Conservation (phyloP, 2,888 invertebrate genomes). For the Ischnus inquisitorius region DNA sequence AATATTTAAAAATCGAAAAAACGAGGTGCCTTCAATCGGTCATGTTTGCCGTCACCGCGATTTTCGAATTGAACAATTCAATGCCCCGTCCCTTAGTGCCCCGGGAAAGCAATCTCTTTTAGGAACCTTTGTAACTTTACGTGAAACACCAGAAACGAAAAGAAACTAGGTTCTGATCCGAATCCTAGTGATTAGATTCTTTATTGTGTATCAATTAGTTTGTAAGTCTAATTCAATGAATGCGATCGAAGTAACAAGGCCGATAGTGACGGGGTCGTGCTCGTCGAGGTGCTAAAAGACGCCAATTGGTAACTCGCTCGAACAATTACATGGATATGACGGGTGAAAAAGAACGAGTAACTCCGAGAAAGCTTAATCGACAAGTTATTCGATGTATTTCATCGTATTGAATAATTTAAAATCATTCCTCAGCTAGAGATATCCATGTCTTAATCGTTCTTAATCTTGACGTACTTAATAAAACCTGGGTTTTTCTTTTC, state of each 20-base stretch:
- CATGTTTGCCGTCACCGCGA: neutral
- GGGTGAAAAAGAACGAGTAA: slow-evolving; percentile 36
- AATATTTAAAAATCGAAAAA: neutral
- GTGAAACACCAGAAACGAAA: slow-evolving; percentile 50
- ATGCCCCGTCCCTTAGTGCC: neutral
- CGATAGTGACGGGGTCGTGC: slow-evolving; percentile 32
- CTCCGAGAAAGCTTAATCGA: slow-evolving; percentile 27
- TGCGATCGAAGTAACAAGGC: slow-evolving; percentile 18
- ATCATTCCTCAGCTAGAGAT: slow-evolving; percentile 49
- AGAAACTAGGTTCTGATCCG: slow-evolving; percentile 32
- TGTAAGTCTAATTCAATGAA: slow-evolving; percentile 48
- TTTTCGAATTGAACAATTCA: neutral
- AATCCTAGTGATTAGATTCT: slow-evolving; percentile 39
- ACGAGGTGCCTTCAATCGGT: neutral
- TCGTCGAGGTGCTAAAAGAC: slow-evolving; percentile 48
- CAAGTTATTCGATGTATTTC: slow-evolving; percentile 34
- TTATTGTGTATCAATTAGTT: slow-evolving; percentile 48
- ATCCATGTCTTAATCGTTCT: slow-evolving; percentile 29
- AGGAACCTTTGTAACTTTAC: slow-evolving; percentile 53
- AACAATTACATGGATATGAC: slow-evolving; percentile 28
- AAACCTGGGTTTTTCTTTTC: neutral
- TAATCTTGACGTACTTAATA: slow-evolving; percentile 43
- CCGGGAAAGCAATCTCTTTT: neutral
- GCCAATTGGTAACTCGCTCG: slow-evolving; percentile 48
- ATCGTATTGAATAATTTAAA: slow-evolving; percentile 35